phyloP scores from a whole-genome alignment of 2,888 invertebrate species.

The Xestia c-nigrum region DNA sequence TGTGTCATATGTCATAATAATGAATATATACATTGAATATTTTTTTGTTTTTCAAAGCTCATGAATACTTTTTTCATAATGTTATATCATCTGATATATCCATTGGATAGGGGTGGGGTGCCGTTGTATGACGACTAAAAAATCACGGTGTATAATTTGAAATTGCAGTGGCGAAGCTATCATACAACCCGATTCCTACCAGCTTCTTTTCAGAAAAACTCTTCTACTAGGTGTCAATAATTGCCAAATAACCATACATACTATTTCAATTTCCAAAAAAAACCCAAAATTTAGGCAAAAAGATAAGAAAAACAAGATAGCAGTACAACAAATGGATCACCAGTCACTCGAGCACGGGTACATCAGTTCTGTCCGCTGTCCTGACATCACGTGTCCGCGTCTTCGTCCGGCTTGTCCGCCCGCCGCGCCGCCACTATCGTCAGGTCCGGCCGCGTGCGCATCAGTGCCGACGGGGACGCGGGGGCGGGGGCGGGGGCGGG shows the following conservation, averaged over 20 bases:
- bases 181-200: background rate
- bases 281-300: background rate
- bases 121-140: no score
- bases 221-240: background rate
- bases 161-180: background rate
- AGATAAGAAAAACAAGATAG: background rate
- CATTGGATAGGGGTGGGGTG: no score
- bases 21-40: no score
- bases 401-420: slow-evolving; percentile 59
- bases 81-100: no score
- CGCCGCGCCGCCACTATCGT: slow-evolving; percentile 83
- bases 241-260: background rate
- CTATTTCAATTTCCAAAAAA: background rate
- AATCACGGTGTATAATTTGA: background rate
- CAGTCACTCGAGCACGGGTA: slow-evolving; percentile 29
- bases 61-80: no score
- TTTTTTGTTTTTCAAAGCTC: no score
- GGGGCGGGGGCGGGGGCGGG: slow-evolving; percentile 65
- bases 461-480: slow-evolving; percentile 80
- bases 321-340: slow-evolving; percentile 8
- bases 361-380: slow-evolving; percentile 12
- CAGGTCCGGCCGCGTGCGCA: slow-evolving; percentile 86
- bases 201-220: background rate
- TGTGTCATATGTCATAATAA: no score
- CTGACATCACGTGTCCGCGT: slow-evolving; percentile 68